Evolutionary conservation across 2,888 invertebrate species (phyloP).

Genomic region (Antheraea yamamai): DNA sequence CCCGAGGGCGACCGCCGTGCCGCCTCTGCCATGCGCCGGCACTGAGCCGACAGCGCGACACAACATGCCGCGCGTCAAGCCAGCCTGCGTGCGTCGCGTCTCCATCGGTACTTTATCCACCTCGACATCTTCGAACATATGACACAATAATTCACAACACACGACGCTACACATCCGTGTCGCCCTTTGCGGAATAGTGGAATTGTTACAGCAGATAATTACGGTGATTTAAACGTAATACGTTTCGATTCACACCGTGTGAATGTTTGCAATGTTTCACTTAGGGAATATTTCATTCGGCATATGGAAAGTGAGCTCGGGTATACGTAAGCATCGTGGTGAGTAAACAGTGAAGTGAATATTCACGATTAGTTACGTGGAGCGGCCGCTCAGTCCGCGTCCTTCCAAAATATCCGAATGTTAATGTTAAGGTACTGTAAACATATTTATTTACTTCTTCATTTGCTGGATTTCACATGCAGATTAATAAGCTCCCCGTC

Average conservation of each 20-base stretch:
- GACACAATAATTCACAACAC: constrained; percentile 48
- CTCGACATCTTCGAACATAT: constrained; percentile 48
- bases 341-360: constrained; percentile 79
- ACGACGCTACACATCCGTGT: constrained; percentile 34
- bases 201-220: constrained; percentile 35
- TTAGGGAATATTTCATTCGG: constrained; percentile 85
- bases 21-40: constrained; percentile 73
- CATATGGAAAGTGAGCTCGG: constrained; percentile 82
- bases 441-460: constrained; percentile 15
- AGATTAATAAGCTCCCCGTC: neutral
- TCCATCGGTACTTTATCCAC: constrained; percentile 77
- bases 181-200: constrained; percentile 50
- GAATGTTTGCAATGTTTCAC: constrained; percentile 76
- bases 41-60: constrained; percentile 62
- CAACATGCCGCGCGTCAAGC: constrained; percentile 80
- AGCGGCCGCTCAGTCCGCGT: constrained; percentile 6
- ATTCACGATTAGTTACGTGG: constrained; percentile 28
- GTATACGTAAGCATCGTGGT: constrained; percentile 73
- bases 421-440: constrained; percentile 20
- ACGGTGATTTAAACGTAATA: constrained; percentile 43
- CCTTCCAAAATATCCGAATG: constrained; percentile 3
- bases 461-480: neutral
- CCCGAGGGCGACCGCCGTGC: neutral
- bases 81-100: constrained; percentile 80
- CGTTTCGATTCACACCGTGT: constrained; percentile 30